A percentile compares a stretch with the other conserved stretches of the same genome.
Evolutionary conservation across 2,113 vertebrate genomes (phyloP).

Genomic region (Melanerpes aurifrons): DNA sequence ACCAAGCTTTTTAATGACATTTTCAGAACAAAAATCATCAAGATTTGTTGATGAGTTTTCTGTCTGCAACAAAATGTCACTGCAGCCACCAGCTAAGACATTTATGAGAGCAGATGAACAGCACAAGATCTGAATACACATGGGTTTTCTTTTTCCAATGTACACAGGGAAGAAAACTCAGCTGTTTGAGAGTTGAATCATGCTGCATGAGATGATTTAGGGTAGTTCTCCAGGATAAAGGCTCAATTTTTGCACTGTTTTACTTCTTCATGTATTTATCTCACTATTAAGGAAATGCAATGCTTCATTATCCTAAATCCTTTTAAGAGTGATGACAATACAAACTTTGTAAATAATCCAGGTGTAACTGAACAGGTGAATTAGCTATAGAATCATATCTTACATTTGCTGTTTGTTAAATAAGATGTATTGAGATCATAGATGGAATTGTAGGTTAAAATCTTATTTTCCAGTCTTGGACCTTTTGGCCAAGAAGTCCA

Average conservation of each 20-base stretch:
- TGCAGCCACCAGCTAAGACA: neutral
- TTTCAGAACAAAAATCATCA: neutral
- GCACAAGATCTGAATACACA: neutral
- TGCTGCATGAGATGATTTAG: neutral
- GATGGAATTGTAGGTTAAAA: neutral
- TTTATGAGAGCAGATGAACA: neutral
- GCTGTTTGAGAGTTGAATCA: neutral
- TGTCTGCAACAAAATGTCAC: neutral
- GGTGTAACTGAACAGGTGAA: neutral
- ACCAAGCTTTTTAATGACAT: neutral
- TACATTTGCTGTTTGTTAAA: neutral
- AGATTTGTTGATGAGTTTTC: neutral
- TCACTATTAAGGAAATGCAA: neutral
- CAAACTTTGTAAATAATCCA: constrained; percentile 6
- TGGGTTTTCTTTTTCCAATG: neutral
- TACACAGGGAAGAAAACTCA: neutral
- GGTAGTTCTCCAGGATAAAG: neutral
- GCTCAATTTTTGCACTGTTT: neutral
- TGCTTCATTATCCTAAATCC: neutral
- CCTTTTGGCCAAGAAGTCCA: neutral
- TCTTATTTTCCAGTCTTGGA: neutral
- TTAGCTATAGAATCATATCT: neutral
- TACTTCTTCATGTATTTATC: neutral
- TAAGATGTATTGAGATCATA: neutral
- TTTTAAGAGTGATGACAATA: neutral